Conservation (phyloP, 2,888 invertebrate genomes). For the Cryptus viduatorius region DNA sequence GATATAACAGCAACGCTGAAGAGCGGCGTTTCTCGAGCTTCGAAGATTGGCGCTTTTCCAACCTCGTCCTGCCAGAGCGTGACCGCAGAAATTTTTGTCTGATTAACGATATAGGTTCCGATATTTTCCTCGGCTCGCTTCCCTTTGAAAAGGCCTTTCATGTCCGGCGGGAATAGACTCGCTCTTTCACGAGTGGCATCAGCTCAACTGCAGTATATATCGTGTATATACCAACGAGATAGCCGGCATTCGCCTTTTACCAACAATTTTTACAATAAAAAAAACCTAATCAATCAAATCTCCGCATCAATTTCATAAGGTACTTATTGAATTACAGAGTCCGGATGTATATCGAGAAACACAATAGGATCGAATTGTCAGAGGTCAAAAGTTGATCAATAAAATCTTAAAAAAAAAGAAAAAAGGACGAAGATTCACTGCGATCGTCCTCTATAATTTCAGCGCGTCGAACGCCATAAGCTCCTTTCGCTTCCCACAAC, state of each 20-base stretch:
- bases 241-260: slow-evolving; percentile 30
- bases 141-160: slow-evolving; percentile 59
- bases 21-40: slow-evolving; percentile 40
- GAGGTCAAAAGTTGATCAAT: background rate
- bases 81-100: slow-evolving; percentile 81
- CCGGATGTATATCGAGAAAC: background rate
- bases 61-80: slow-evolving; percentile 77
- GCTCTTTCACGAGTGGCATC: slow-evolving; percentile 25
- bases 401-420: background rate
- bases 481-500: background rate
- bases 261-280: slow-evolving; percentile 9
- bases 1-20: slow-evolving; percentile 48
- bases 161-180: slow-evolving; percentile 52
- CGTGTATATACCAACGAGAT: background rate
- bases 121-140: slow-evolving; percentile 72
- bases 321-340: slow-evolving; percentile 11
- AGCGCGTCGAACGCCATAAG: slow-evolving; percentile 9
- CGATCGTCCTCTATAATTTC: slow-evolving; percentile 7
- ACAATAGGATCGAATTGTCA: background rate
- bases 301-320: background rate
- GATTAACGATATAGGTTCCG: slow-evolving; percentile 82
- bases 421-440: background rate
- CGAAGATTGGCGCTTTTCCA: slow-evolving; percentile 81
- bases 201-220: slow-evolving; percentile 21
- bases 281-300: slow-evolving; percentile 22